A percentile compares a stretch with the other conserved stretches of the same genome.
These are phyloP conservation scores for Xerus inauris DNA, from an alignment of 2,113 vertebrate genomes.

Conservation along the genomic window DNA sequence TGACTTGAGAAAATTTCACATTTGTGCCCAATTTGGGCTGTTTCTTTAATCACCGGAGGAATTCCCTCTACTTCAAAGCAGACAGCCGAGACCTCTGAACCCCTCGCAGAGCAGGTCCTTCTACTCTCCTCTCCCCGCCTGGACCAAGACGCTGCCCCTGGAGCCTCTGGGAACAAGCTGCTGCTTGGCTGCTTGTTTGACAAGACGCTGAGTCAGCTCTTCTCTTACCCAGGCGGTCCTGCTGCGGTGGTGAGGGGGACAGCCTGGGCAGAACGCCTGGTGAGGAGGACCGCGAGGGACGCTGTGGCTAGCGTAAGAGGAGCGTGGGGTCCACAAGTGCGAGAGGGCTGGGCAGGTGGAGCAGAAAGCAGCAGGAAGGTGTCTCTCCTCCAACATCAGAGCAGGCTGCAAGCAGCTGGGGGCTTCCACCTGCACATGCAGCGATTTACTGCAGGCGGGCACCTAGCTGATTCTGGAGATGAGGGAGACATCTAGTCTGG, in stretches of 20 bases:
- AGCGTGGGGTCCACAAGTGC: background rate
- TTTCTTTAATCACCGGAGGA: constrained; percentile 2
- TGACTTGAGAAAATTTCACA: background rate
- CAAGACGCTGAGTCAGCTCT: background rate
- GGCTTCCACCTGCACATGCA: background rate
- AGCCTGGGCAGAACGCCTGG: background rate
- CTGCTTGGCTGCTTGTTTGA: background rate
- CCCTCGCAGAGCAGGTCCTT: fast-evolving
- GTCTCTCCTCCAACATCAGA: background rate
- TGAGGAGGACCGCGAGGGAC: background rate
- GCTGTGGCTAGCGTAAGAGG: background rate
- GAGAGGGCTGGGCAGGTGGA: background rate
- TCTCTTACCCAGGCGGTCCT: background rate
- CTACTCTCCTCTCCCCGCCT: background rate
- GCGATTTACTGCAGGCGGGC: fast-evolving
- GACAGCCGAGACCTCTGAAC: background rate
- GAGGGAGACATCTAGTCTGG: background rate
- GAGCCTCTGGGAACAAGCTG: background rate
- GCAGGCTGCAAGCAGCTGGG: fast-evolving
- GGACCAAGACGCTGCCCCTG: fast-evolving
- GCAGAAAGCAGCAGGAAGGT: background rate
- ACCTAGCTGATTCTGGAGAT: fast-evolving
- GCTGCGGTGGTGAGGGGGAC: background rate
- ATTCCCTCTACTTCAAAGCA: background rate
- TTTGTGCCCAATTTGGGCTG: background rate